A percentile compares a stretch with the other conserved stretches of the same genome.
phyloP scores from a whole-genome alignment of 2,888 invertebrate species.

The Cerastoderma edule region DNA sequence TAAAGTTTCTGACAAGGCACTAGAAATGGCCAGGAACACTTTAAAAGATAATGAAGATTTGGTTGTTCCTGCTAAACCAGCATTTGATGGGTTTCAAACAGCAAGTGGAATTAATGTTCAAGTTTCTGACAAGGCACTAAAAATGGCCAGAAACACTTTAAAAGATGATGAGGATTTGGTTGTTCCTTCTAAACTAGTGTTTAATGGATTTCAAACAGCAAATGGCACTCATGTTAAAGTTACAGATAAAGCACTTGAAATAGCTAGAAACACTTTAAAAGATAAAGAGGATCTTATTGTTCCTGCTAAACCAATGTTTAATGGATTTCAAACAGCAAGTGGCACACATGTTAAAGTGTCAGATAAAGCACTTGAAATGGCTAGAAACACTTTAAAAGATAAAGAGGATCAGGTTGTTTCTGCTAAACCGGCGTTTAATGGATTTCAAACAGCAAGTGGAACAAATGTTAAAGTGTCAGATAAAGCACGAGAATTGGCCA shows the following conservation, averaged over 20 bases:
- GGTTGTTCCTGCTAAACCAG: not conserved
- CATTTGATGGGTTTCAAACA: constrained; percentile 50
- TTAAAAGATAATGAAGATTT: constrained; percentile 10
- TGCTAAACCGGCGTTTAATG: not conserved
- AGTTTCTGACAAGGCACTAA: constrained; percentile 43
- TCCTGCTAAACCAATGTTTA: not conserved
- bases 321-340: not conserved
- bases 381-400: not conserved
- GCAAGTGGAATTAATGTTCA: constrained; percentile 59
- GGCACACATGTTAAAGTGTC: not conserved
- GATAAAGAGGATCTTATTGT: not conserved
- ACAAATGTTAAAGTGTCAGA: constrained; percentile 40
- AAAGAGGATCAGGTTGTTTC: not conserved
- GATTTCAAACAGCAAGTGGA: constrained; percentile 53
- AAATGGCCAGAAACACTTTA: constrained; percentile 31
- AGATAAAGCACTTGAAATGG: not conserved
- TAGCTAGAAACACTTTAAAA: not conserved
- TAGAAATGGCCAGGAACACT: constrained; percentile 29
- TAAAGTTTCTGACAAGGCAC: constrained; percentile 35
- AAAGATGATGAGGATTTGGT: constrained; percentile 19
- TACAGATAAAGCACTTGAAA: not conserved
- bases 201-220: not conserved
- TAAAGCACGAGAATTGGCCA: constrained; percentile 30
- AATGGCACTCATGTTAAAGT: not conserved
- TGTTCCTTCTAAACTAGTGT: not conserved